A percentile compares a stretch with the other conserved stretches of the same genome.
Evolutionary conservation across 2,113 vertebrate genomes (phyloP).

Genomic region (Mormyrus iriodes): DNA sequence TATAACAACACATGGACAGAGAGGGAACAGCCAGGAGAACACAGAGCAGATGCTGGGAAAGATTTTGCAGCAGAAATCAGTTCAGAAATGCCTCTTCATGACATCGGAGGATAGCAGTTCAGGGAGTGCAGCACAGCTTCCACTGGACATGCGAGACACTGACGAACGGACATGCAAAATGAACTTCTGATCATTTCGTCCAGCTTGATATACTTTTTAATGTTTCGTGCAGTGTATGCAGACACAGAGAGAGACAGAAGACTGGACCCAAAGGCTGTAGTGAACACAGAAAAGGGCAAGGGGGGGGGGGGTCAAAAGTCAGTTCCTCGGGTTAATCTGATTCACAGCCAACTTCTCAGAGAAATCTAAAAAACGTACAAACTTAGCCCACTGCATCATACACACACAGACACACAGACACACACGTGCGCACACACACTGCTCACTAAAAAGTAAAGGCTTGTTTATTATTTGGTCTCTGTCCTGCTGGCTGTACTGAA

Average conservation of each 20-base stretch:
- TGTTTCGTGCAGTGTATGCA: neutral
- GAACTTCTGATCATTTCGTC: neutral
- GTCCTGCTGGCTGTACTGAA: conserved; percentile 6
- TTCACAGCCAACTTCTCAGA: conserved; percentile 22
- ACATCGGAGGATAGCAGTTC: neutral
- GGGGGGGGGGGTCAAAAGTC: neutral
- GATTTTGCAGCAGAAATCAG: neutral
- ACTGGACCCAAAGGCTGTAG: neutral
- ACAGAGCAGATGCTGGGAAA: neutral
- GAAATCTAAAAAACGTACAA: conserved; percentile 16
- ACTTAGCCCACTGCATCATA: neutral
- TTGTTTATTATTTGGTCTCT: conserved; percentile 34
- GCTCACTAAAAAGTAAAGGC: conserved; percentile 32
- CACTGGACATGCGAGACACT: neutral
- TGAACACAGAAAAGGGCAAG: neutral
- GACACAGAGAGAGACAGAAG: neutral
- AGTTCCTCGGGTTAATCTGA: neutral
- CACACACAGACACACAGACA: neutral
- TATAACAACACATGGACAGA: neutral
- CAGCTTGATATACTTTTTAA: neutral
- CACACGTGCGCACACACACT: neutral
- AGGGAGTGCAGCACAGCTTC: neutral
- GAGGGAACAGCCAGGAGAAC: neutral
- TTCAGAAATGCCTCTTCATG: neutral
- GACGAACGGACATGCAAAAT: neutral